Conservation (phyloP, 2,888 invertebrate genomes). For the Odontothrips loti region DNA sequence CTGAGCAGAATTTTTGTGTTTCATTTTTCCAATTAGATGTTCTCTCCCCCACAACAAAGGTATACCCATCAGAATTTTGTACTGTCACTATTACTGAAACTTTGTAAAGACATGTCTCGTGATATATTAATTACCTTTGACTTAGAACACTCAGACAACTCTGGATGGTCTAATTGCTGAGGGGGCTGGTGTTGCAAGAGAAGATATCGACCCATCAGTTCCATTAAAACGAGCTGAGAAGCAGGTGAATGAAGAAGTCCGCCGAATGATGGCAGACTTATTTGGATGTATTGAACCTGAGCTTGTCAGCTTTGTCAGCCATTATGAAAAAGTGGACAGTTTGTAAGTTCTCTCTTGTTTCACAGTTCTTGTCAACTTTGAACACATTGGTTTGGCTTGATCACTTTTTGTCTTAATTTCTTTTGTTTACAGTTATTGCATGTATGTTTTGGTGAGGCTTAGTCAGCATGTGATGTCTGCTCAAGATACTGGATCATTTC, state of each 20-base stretch:
- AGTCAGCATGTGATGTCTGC: constrained; percentile 91
- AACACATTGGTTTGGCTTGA: too few relatives aligned
- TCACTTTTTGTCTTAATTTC: constrained; percentile 20
- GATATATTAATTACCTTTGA: constrained; percentile 33
- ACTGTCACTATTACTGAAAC: constrained; percentile 19
- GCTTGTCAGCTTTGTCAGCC: constrained; percentile 76
- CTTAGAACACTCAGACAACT: constrained; percentile 56
- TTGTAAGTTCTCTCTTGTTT: constrained; percentile 63
- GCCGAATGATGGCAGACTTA: constrained; percentile 81
- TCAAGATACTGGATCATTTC: constrained; percentile 78
- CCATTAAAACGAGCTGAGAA: constrained; percentile 58
- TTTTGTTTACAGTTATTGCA: constrained; percentile 69
- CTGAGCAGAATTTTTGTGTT: constrained; percentile 93
- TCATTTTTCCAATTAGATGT: constrained; percentile 82
- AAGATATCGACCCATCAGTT: constrained; percentile 40
- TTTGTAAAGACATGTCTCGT: constrained; percentile 1
- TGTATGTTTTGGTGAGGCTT: constrained; percentile 86
- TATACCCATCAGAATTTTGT: constrained; percentile 33
- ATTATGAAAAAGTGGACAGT: constrained; percentile 82
- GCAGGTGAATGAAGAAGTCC: constrained; percentile 71
- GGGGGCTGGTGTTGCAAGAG: constrained; percentile 42
- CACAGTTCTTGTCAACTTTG: constrained; percentile 40
- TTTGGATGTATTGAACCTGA: constrained; percentile 86
- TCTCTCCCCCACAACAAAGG: constrained; percentile 53
- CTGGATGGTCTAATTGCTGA: constrained; percentile 50